These are phyloP conservation scores for Steatocranus sp. DNA, from an alignment of 2,797 vertebrate genomes.

Conservation along the genomic window DNA sequence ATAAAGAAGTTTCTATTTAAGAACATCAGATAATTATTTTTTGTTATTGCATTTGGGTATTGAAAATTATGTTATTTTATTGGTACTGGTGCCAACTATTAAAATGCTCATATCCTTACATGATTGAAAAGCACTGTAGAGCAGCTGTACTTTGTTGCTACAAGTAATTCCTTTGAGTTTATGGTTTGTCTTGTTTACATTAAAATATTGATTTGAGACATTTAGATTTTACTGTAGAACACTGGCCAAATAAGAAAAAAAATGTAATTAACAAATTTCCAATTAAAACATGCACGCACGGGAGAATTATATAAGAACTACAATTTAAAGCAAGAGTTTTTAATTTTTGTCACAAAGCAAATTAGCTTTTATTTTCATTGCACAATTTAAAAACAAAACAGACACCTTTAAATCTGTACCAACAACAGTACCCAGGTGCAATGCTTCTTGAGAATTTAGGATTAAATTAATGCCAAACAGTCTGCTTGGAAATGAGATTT, in stretches of 20 bases:
- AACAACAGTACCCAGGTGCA: not conserved
- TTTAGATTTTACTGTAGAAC: not conserved
- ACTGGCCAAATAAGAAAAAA: not conserved
- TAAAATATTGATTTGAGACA: not conserved
- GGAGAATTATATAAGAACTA: not conserved
- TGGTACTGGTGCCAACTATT: not conserved
- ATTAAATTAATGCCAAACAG: not conserved
- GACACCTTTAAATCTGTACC: not conserved
- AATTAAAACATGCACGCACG: not conserved
- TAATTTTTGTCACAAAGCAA: not conserved
- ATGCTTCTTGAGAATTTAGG: not conserved
- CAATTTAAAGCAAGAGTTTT: not conserved
- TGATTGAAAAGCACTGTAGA: not conserved
- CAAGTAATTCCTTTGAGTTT: not conserved
- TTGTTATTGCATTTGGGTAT: not conserved
- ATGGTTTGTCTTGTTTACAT: not conserved
- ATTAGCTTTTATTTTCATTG: not conserved
- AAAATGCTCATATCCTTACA: not conserved
- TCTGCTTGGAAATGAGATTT: not conserved
- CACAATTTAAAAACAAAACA: not conserved
- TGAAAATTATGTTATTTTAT: not conserved
- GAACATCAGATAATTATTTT: not conserved
- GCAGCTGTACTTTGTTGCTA: not conserved
- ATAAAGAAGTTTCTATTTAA: not conserved
- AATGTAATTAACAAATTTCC: not conserved